Evolutionary conservation across 2,113 vertebrate genomes (phyloP).

Genomic region (Triplophysa siluroides): DNA sequence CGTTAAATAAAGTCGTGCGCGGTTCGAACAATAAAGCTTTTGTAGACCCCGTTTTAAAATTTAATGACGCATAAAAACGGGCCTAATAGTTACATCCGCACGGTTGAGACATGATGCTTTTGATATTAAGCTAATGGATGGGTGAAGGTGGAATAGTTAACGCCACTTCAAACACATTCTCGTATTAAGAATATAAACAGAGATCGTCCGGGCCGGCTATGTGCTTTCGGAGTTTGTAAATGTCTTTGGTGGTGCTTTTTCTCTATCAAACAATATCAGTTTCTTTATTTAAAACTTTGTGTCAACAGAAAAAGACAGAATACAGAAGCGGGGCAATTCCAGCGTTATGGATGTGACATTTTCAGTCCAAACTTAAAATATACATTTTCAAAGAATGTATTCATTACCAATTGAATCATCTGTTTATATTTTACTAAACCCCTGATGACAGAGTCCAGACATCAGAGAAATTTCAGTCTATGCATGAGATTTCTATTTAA

Average conservation of each 20-base stretch:
- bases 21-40: constrained; percentile 97
- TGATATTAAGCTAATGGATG: constrained; percentile 87
- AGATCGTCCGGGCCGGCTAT: constrained; percentile 28
- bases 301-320: neutral
- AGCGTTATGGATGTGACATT: too few relatives aligned
- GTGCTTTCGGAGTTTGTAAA: neutral
- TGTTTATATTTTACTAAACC: too few relatives aligned
- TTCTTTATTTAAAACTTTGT: too few relatives aligned
- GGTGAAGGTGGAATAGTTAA: constrained; percentile 80
- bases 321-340: too few relatives aligned
- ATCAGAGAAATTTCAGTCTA: too few relatives aligned
- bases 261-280: neutral
- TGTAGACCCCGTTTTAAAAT: constrained; percentile 86
- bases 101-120: constrained; percentile 80
- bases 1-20: constrained; percentile 93
- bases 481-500: too few relatives aligned
- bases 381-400: too few relatives aligned
- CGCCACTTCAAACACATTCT: constrained; percentile 84
- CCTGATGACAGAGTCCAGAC: too few relatives aligned
- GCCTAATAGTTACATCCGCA: constrained; percentile 90
- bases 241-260: neutral
- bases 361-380: too few relatives aligned
- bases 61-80: constrained; percentile 96
- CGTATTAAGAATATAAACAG: constrained; percentile 64
- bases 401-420: too few relatives aligned